Evolutionary conservation across 2,888 invertebrate species (phyloP), one percentile per base, ranked within the genome.

Genomic region (Temnothorax unifasciatus): DNA sequence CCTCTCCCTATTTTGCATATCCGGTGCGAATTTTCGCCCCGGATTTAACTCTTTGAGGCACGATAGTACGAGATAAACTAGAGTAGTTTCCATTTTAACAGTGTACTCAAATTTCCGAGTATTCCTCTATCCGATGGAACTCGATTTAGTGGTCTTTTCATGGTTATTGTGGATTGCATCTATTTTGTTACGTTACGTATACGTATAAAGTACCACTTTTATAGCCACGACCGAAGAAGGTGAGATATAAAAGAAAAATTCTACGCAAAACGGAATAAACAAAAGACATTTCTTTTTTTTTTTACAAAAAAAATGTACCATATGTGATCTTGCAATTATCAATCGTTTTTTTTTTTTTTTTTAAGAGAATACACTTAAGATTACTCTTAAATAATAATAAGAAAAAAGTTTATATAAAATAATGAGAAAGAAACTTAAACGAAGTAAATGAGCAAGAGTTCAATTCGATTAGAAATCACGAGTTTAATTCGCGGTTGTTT

Each of bases 31-130:
- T 57, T 57, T 81, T 81, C 34, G 38, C 13, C 11, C 5, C 25
- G 59, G 59, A 59, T 79, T 79, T 73, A 73, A 59, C 73, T 79
- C 79, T 73, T 73, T 73, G 59, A 79, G 79, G 47, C 25, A 73
- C 44, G 44, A 73, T 59, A 54, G 59, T 69, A n/a, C 73, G 57
- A 73, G 73, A 73, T 81, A 81, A 77, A 71, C 21, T 34, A 8
- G 25, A 57, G 73, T 54, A 47, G 38, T 73, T 38, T 9, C 47
- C 15, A 71, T 59, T 69, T 34, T 38, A 59, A 59, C 38, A 34
- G 57, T 9, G 25, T 21, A 47, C 38, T 73, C 59, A 21, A 34
- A 15, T n/a, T 34, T 13, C 21, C 50, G 57, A 64, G 52, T 25
- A 25, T 47, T 47, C 29, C 34, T 41, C 9, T 34, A 64, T 52